phyloP scores from a whole-genome alignment of 1,140 invertebrate genomes.

The Zophobas atratus region DNA sequence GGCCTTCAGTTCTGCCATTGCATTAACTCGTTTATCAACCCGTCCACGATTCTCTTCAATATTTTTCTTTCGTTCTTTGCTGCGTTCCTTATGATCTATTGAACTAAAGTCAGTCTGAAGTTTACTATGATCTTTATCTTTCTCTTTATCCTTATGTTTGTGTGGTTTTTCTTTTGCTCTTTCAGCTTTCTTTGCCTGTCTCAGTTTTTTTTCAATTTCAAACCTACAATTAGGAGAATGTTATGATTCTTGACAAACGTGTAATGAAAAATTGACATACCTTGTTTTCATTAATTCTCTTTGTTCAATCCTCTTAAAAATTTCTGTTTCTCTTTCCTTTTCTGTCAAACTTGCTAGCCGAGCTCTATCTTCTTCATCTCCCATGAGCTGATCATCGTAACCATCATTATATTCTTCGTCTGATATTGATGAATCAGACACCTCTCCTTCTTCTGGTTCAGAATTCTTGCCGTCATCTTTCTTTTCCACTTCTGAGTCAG shows the following conservation, averaged over 20 bases:
- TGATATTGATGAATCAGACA: constrained; percentile 71
- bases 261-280: constrained; percentile 65
- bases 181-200: constrained; percentile 88
- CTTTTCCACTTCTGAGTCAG: constrained; percentile 82
- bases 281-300: constrained; percentile 93
- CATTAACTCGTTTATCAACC: constrained; percentile 91
- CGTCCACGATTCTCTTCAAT: constrained; percentile 86
- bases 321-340: constrained; percentile 96
- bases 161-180: constrained; percentile 74
- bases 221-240: constrained; percentile 76
- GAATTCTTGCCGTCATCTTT: constrained; percentile 63
- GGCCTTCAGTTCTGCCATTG: constrained; percentile 92
- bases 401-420: constrained; percentile 77
- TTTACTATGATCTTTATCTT: constrained; percentile 69
- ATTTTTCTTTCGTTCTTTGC: constrained; percentile 92
- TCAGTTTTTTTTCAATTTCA: constrained; percentile 96
- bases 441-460: constrained; percentile 72
- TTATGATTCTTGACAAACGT: neutral
- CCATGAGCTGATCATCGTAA: constrained; percentile 97
- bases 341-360: constrained; percentile 94
- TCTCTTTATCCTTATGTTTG: constrained; percentile 75
- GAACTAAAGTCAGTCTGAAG: constrained; percentile 67
- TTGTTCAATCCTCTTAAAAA: constrained; percentile 96
- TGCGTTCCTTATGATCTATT: constrained; percentile 83
- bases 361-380: constrained; percentile 95